Percentiles rank a stretch among this genome's conserved stretches.
Evolutionary conservation across 1,140 invertebrate genomes (phyloP).

Genomic region (Augochlora pura): DNA sequence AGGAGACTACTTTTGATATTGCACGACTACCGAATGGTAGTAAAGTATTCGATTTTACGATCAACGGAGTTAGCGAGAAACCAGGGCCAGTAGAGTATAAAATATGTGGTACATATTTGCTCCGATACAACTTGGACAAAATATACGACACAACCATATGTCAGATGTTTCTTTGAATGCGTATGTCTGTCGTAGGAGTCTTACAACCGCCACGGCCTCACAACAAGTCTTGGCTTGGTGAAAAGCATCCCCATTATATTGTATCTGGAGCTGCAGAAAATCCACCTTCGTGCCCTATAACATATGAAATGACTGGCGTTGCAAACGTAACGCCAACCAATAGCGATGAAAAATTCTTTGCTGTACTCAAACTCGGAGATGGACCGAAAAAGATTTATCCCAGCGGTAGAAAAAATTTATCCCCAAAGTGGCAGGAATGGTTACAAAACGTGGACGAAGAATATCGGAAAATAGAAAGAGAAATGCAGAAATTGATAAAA

Average conservation of each 20-base stretch:
- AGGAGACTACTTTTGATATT: background rate
- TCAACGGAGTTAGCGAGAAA: conserved; percentile 34
- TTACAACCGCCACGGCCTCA: conserved; percentile 32
- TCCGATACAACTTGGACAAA: background rate
- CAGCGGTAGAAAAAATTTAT: conserved; percentile 68
- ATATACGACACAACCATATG: background rate
- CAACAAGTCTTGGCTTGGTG: conserved; percentile 53
- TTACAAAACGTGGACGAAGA: conserved; percentile 65
- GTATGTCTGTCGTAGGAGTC: conserved; percentile 23
- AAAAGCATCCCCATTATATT: conserved; percentile 58
- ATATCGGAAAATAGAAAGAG: conserved; percentile 49
- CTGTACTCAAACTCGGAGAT: conserved; percentile 51
- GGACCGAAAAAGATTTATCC: conserved; percentile 56
- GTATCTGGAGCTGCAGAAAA: conserved; percentile 46
- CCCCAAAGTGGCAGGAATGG: conserved; percentile 69
- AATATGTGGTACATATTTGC: conserved; percentile 47
- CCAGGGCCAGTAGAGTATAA: conserved; percentile 44
- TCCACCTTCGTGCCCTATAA: conserved; percentile 50
- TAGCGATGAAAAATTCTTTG: conserved; percentile 65
- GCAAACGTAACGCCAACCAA: conserved; percentile 56
- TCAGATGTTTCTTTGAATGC: conserved; percentile 11
- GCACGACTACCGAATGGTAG: background rate
- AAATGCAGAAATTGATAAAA: conserved; percentile 65
- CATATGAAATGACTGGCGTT: conserved; percentile 58
- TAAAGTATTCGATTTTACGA: conserved; percentile 44